These are phyloP conservation scores for Spisula solida DNA, from an alignment of 2,888 invertebrate species.

Conservation along the genomic window DNA sequence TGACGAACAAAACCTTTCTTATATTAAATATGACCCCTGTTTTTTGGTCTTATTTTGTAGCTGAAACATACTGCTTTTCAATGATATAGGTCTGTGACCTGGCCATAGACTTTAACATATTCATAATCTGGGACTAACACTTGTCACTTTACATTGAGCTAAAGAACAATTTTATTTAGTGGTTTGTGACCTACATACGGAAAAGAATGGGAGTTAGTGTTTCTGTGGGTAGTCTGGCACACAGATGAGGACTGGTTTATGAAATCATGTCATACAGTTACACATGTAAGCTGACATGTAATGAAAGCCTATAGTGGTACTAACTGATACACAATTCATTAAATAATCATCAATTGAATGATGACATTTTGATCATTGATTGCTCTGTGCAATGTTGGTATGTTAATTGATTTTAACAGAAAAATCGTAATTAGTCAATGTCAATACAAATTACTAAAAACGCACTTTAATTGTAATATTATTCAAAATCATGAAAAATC, in stretches of 20 bases:
- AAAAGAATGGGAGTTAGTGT: not conserved
- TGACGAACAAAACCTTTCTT: too few species aligned
- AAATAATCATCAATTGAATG: not conserved
- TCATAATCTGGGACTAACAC: too few species aligned
- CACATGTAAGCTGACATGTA: not conserved
- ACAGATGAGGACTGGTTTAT: not conserved
- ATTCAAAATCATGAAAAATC: too few species aligned
- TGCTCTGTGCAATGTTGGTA: not conserved
- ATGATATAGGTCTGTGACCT: too few species aligned
- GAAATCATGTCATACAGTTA: not conserved
- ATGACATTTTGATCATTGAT: not conserved
- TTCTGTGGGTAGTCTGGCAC: not conserved
- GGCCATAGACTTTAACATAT: too few species aligned
- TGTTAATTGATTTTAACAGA: not conserved
- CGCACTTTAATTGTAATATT: not conserved
- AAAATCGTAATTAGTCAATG: not conserved
- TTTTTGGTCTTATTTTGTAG: too few species aligned
- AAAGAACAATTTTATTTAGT: too few species aligned
- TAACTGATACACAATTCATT: not conserved
- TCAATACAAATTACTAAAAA: not conserved
- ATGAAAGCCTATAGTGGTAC: not conserved
- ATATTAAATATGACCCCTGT: too few species aligned
- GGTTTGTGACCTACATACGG: too few species aligned
- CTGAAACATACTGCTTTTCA: too few species aligned
- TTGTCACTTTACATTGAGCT: too few species aligned